Base-by-base conservation (phyloP, 2,113 vertebrate species). In the Myxocyprinus asiaticus region DNA sequence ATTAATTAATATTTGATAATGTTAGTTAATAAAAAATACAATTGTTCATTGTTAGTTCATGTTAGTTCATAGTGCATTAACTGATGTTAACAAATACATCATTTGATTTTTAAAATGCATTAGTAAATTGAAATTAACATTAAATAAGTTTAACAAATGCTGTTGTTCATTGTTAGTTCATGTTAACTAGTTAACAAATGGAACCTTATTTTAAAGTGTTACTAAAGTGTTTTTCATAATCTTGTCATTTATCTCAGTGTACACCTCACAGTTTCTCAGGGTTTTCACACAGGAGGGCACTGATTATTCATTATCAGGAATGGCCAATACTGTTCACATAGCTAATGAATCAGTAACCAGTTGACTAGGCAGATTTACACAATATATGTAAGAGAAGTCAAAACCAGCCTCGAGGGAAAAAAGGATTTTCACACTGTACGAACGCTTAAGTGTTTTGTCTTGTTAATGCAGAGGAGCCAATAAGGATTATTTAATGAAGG, bases 271-370 rank as follows among this genome's bases (percentile, higher is more conserved):
- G 12, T 53, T 45, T 62, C 2, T 7, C 8, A 56, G 4, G 3
- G 33, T 33, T 15, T 72, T 17, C 44, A 64, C 67, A 56, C 56
- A 63, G 69, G 15, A 45, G 43, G 7, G 67, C 51, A 33, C 62
- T 44, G 78, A 81, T 65, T 75, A 84, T 47, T 78, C 75, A 84
- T 78, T 81, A 78, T 75, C 64, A 68, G 59, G 75, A 78, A 51
- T 69, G 69, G 66, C 76, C 75, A 59, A 68, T 42, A 69, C 75
- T 10, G 10, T 67, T 75, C 66, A 9, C 77, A 59, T 9, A 53
- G 71, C 62, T 68, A 73, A 81, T 83, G 63, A 83, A 81, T 83
- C 73, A 83, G 73, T 83, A 68, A 83, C 82, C 22, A 63, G 72
- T 71, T 71, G 53, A 71, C 68, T 50, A 61, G 77, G 72, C 44